Conservation (phyloP, 2,113 vertebrate species). For the Spea bombifrons region DNA sequence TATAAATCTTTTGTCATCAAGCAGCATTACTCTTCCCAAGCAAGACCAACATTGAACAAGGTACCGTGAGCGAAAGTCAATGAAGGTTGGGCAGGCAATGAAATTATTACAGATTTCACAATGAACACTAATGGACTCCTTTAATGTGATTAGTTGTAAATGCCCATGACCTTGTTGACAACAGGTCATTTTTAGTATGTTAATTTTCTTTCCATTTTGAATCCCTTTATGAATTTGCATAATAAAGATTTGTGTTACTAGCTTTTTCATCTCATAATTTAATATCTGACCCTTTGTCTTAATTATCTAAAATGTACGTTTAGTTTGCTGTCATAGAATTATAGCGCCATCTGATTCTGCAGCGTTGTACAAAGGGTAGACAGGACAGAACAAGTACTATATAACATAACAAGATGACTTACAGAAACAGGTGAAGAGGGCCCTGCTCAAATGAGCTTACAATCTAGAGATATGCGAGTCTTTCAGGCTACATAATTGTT, state of each 20-base stretch:
- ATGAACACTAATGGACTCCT: slow-evolving; percentile 56
- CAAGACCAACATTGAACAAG: slow-evolving; percentile 53
- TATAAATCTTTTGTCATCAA: slow-evolving; percentile 62
- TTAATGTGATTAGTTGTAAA: slow-evolving; percentile 56
- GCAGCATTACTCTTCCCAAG: slow-evolving; percentile 60
- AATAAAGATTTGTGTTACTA: slow-evolving; percentile 6
- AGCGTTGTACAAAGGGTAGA: too few relatives aligned
- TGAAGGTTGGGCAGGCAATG: slow-evolving; percentile 62
- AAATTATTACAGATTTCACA: slow-evolving; percentile 61
- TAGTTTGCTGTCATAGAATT: too few relatives aligned
- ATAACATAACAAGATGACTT: too few relatives aligned
- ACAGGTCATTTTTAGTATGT: slow-evolving; percentile 48
- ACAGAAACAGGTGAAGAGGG: too few relatives aligned
- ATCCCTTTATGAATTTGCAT: slow-evolving; percentile 3
- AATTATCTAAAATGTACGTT: slow-evolving; percentile 1
- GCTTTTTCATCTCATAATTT: neutral
- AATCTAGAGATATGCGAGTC: too few relatives aligned
- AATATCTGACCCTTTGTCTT: neutral
- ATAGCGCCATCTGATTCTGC: too few relatives aligned
- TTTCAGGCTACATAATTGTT: too few relatives aligned
- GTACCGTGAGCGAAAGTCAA: slow-evolving; percentile 59
- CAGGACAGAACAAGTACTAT: too few relatives aligned
- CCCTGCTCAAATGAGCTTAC: too few relatives aligned
- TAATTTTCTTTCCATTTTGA: slow-evolving; percentile 34
- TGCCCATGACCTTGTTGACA: slow-evolving; percentile 57